phyloP scores from a whole-genome alignment of 2,113 vertebrate species.

The Porphyrio hochstetteri region DNA sequence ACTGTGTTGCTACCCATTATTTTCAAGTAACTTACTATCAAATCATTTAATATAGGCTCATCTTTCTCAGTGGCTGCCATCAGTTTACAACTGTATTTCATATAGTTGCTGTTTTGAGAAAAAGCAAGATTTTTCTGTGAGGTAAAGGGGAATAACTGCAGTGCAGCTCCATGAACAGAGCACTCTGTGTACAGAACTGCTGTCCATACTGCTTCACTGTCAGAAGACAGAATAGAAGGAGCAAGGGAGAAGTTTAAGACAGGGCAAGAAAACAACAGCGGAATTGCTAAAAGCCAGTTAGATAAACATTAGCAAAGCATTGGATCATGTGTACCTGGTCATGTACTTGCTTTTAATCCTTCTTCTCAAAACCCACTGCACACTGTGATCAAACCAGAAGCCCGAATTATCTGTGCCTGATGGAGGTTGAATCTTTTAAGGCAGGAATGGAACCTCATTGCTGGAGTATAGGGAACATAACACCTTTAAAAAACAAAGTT shows the following conservation, averaged over 20 bases:
- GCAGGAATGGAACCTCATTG: not conserved
- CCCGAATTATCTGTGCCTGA: not conserved
- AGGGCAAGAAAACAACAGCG: not conserved
- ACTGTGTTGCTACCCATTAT: not conserved
- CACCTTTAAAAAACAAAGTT: not conserved
- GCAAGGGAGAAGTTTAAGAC: not conserved
- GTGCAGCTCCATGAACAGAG: not conserved
- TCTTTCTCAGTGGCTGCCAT: not conserved
- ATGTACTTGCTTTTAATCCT: not conserved
- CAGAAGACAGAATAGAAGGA: not conserved
- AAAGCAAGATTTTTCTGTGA: not conserved
- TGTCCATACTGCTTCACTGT: not conserved
- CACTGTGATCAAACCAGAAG: not conserved
- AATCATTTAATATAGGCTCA: not conserved
- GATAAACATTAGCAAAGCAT: not conserved
- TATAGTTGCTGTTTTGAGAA: not conserved
- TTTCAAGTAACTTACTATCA: not conserved
- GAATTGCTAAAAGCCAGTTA: not conserved
- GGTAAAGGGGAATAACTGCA: not conserved
- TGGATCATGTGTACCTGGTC: not conserved
- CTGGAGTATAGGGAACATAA: not conserved
- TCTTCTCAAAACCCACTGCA: not conserved
- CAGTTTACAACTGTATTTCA: not conserved
- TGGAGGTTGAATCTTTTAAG: not conserved
- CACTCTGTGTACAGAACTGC: not conserved